Base-by-base conservation (phyloP, 2,113 vertebrate genomes). In the Callipepla californica region DNA sequence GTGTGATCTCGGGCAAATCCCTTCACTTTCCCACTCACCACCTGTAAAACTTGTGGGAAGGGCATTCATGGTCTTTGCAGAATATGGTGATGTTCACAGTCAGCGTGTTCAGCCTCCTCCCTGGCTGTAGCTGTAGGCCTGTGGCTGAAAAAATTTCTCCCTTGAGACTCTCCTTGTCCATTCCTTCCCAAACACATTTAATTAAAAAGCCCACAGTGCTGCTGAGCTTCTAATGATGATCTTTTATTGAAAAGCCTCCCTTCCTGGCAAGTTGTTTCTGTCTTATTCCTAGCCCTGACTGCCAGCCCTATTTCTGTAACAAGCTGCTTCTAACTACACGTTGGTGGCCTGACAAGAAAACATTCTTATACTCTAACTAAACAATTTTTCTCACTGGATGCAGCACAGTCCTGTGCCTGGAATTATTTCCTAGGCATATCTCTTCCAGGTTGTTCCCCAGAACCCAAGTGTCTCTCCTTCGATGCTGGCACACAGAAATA, bases 21-120 rank as follows among this genome's bases (percentile, higher is more conserved):
- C 18, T 92, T 85, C 8, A 6, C 11, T 32, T 16, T 51, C 38
- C 44, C 6, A 32, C 68, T 42, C 42, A 13, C 44, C 77, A 38
- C 58, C 47, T 44, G 13, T 30, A 57, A 73, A 36, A 76, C 6
- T 3, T 11, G n/a, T 1, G 11, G 50, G n/a, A 85, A 13, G 32
- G 53, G 36, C 3, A 4, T 11, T 38, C 25, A 11, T 0, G 0
- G 19, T 11, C 7, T 32, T 53, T 1, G 3, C 70, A 85, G 57
- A 87, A n/a, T 67, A 62, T 21, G 4, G 1, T 0, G 0, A 81
- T 12, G 22, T 22, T 75, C 36, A 44, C 11, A 21, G 65, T 38
- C 32, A 62, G 44, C 12, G 21, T 9, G 20, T n/a, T 47, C 22
- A 51, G 6, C 5, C 16, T 55, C 47, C 40, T 38, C 65, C 77